phyloP scores from a whole-genome alignment of 2,797 vertebrate species.

The Holocentrus rufus region DNA sequence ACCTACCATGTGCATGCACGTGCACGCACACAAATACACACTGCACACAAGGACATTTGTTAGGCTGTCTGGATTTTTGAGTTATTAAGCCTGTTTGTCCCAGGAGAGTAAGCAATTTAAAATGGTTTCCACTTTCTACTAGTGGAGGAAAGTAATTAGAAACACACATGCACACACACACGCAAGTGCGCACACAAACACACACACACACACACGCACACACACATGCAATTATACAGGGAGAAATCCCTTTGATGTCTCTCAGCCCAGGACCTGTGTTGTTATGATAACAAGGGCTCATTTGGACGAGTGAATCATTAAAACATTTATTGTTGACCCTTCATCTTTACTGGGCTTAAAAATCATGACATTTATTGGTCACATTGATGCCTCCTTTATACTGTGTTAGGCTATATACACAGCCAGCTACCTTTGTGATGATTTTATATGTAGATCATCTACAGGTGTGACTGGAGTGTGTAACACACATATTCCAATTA shows the following conservation, averaged over 20 bases:
- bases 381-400: neutral
- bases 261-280: neutral
- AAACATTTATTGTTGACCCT: neutral
- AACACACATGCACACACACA: neutral
- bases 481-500: neutral
- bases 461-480: neutral
- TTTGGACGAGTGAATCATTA: slow-evolving; percentile 8
- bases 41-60: neutral
- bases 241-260: neutral
- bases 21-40: neutral
- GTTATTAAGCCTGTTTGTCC: neutral
- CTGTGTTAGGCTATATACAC: neutral
- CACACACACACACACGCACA: slow-evolving; percentile 1
- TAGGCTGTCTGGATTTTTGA: neutral
- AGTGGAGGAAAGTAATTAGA: slow-evolving; percentile 1
- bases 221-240: slow-evolving; percentile 19
- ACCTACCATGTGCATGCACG: too few relatives aligned
- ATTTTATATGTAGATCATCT: neutral
- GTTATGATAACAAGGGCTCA: neutral
- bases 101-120: slow-evolving; percentile 15
- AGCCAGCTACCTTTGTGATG: neutral
- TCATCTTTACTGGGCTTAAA: slow-evolving; percentile 31
- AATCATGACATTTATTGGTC: neutral
- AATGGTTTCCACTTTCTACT: neutral
- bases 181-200: neutral